Evolutionary conservation across 2,113 vertebrate species (phyloP), one percentile per base, ranked within the genome.

Genomic region (Osmerus mordax): DNA sequence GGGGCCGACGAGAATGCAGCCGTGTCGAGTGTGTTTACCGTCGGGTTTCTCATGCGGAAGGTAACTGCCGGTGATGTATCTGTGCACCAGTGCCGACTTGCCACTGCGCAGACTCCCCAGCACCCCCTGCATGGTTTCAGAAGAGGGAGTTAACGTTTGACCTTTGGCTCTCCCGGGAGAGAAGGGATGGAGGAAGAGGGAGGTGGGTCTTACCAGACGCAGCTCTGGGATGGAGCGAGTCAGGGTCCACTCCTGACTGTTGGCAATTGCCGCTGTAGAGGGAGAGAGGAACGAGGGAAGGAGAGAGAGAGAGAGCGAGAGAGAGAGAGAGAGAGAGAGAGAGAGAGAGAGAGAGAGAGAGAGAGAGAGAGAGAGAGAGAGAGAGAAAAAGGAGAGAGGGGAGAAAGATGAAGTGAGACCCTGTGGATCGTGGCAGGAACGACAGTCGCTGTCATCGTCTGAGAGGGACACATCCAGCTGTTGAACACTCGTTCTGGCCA

Each of bases 231-330:
- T 76, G 14, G 94, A 89, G 83, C 94, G 94, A 77, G 91, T 92
- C 78, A 99, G 84, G 3, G 93, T 96, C 96, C 96, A 99, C 90
- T 99, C 97, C 86, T 98, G 97, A 86, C 96, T 99, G 90, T 96
- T 97, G 81, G 93, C 91, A 80, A 95, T 90, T 59, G 95, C 94
- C 77, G 95, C 97, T 98, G 86, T 0, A 61, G 55, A 80, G 28
- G 65, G 67, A 79, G 63, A n/a, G 32, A 61, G 51, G 32, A 12
- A 84, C 25, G 25, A 28, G 15, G 32, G 64, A 74, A n/a, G 58
- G 41, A 61, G 69, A 12, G 9, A 56, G 55, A 56, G 3, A 51
- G 25, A 65, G 28, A 23, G 16, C 7, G 32, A 69, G 51, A 54
- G 51, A 55, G 47, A 14, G 25, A 28, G 25, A 28, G 3, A 28